Percentiles rank a stretch among this genome's conserved stretches.
Evolutionary conservation across 2,113 vertebrate genomes (phyloP).

Genomic region (Cryptomyrus ogoouensis): DNA sequence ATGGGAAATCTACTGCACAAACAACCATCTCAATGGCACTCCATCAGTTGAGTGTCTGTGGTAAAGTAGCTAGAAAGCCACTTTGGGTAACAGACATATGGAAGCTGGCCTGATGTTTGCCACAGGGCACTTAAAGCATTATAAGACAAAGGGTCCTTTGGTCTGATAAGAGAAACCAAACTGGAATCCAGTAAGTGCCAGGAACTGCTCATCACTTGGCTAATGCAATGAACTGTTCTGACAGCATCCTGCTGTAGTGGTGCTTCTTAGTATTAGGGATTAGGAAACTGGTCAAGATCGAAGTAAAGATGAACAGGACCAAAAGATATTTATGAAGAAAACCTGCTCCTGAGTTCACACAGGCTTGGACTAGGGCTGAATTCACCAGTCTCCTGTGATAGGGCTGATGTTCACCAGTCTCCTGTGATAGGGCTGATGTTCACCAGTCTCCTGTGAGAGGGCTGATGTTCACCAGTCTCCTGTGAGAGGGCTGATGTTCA

Average conservation of each 20-base stretch:
- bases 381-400: neutral
- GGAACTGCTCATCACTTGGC: neutral
- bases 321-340: neutral
- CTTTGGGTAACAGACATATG: neutral
- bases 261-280: neutral
- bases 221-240: neutral
- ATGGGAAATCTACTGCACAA: neutral
- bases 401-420: neutral
- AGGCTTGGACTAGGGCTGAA: neutral
- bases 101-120: neutral
- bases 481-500: neutral
- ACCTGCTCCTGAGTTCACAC: neutral
- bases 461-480: neutral
- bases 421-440: neutral
- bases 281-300: neutral
- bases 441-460: neutral
- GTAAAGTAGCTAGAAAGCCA: neutral
- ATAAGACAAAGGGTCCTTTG: neutral
- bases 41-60: neutral
- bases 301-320: neutral
- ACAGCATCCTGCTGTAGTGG: neutral
- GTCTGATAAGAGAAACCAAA: neutral
- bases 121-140: neutral
- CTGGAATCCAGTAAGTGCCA: neutral
- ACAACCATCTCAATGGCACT: neutral